Percentiles rank a stretch among this genome's conserved stretches.
Evolutionary conservation across 2,888 invertebrate genomes (phyloP).

Genomic region (Erynnis tages): DNA sequence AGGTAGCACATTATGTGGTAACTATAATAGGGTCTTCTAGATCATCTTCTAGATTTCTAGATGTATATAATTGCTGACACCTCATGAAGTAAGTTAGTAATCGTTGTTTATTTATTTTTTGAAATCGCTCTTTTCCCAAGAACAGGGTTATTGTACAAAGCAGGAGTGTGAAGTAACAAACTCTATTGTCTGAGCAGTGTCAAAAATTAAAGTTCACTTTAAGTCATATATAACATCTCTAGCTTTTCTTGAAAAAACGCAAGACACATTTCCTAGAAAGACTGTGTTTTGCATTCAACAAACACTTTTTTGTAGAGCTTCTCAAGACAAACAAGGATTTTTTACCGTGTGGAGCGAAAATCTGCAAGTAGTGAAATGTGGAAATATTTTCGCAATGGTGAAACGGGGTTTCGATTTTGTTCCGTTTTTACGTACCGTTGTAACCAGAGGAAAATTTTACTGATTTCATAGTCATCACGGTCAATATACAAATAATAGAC

Average conservation of each 20-base stretch:
- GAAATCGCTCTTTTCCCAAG: no score
- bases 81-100: no score
- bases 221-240: not conserved
- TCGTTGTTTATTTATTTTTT: no score
- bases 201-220: constrained; percentile 10
- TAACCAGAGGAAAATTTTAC: no score
- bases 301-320: constrained; percentile 31
- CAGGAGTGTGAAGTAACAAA: not conserved
- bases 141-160: no score
- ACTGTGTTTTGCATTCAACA: constrained; percentile 16
- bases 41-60: no score
- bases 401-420: constrained; percentile 17
- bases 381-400: constrained; percentile 22
- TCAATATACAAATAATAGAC: no score
- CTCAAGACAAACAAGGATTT: constrained; percentile 33
- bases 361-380: constrained; percentile 26
- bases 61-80: no score
- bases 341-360: constrained; percentile 29
- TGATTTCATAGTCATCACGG: no score
- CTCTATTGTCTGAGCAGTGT: not conserved
- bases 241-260: constrained; percentile 6
- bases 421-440: constrained; percentile 27
- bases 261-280: constrained; percentile 21
- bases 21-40: no score
- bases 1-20: no score